Evolutionary conservation across 2,888 invertebrate genomes (phyloP).

Genomic region (Hemistola chrysoprasaria): DNA sequence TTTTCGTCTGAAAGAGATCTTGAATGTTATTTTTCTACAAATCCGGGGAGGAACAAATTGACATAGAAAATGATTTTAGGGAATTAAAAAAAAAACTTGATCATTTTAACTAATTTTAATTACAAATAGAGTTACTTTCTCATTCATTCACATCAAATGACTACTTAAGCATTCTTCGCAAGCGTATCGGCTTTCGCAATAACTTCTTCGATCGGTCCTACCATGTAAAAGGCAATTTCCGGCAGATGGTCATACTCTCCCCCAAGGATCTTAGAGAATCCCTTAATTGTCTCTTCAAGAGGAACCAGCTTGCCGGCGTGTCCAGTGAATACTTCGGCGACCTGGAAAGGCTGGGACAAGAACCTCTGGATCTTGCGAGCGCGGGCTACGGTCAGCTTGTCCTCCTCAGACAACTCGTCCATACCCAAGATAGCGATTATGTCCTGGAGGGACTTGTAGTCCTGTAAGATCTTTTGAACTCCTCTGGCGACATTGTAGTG

Average conservation of each 20-base stretch:
- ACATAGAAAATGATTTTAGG: not conserved
- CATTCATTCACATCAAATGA: conserved; percentile 40
- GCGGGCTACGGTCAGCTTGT: conserved; percentile 95
- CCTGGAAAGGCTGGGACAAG: conserved; percentile 96
- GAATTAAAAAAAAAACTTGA: conserved; percentile 4
- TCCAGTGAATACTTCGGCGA: conserved; percentile 97
- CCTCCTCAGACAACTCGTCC: conserved; percentile 96
- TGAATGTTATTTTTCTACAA: no score
- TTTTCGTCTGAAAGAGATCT: no score
- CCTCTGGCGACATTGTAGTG: conserved; percentile 95
- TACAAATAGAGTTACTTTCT: conserved; percentile 49
- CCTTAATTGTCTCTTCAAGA: conserved; percentile 92
- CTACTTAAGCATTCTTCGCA: conserved; percentile 83
- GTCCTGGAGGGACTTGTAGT: conserved; percentile 89
- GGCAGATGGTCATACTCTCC: conserved; percentile 96
- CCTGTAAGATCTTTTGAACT: conserved; percentile 96
- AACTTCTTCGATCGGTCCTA: conserved; percentile 95
- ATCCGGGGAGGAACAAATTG: no score
- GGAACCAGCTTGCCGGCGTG: conserved; percentile 95
- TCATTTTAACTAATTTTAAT: conserved; percentile 54
- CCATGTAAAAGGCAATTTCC: conserved; percentile 98
- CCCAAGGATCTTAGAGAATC: conserved; percentile 91
- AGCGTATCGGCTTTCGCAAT: conserved; percentile 91
- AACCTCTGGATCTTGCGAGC: conserved; percentile 97
- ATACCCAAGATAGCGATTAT: conserved; percentile 95